These are phyloP conservation scores for Telmatochromis brachygnathus DNA, from an alignment of 2,113 vertebrate species.

Conservation along the genomic window DNA sequence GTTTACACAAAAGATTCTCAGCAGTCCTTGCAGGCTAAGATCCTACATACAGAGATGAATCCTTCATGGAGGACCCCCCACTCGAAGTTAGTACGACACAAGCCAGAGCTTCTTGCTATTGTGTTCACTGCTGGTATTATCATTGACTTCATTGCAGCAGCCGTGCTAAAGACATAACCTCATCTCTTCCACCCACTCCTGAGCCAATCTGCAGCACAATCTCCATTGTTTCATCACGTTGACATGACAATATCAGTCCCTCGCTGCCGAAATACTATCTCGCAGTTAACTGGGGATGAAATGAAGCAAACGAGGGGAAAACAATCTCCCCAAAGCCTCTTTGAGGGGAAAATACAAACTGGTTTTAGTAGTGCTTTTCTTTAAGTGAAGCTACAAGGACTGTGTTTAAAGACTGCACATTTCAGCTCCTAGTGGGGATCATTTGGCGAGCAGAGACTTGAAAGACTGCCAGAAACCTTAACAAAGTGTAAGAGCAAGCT, in stretches of 20 bases:
- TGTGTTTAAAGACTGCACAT: background rate
- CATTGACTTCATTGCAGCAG: background rate
- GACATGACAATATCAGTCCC: constrained; percentile 21
- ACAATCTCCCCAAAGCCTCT: background rate
- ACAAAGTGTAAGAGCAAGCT: constrained; percentile 7
- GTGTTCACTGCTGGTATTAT: constrained; percentile 18
- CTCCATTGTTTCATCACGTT: constrained; percentile 36
- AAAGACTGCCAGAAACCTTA: constrained; percentile 18
- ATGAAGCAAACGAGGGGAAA: background rate
- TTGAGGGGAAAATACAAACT: constrained; percentile 14
- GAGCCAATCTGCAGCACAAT: constrained; percentile 13
- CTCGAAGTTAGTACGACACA: background rate
- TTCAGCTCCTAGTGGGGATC: constrained; percentile 4
- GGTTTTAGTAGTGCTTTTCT: background rate
- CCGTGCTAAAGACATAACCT: constrained; percentile 42
- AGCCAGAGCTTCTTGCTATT: background rate
- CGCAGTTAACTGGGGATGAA: constrained; percentile 4
- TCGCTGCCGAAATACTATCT: background rate
- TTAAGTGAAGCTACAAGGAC: background rate
- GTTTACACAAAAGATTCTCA: background rate
- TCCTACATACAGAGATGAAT: background rate
- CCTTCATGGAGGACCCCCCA: background rate
- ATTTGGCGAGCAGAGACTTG: constrained; percentile 5
- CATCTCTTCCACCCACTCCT: constrained; percentile 29
- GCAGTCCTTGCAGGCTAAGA: background rate